These are phyloP conservation scores for Agelastica alni DNA, from an alignment of 2,888 invertebrate species.

Conservation along the genomic window DNA sequence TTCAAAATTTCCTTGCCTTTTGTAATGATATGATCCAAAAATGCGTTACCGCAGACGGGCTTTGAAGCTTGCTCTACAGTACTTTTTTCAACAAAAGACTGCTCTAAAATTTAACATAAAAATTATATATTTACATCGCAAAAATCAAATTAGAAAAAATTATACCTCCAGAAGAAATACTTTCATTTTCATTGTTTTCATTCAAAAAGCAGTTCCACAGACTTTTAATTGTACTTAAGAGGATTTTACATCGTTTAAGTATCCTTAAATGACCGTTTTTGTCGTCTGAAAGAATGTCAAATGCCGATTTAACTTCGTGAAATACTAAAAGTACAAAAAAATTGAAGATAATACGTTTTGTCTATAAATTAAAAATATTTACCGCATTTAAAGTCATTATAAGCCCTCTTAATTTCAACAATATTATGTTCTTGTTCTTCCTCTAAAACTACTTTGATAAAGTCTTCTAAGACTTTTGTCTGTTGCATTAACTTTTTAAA, in stretches of 20 bases:
- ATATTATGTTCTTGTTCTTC: conserved; percentile 32
- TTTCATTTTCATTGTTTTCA: conserved; percentile 23
- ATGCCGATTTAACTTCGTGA: conserved; percentile 42
- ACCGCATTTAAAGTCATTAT: conserved; percentile 38
- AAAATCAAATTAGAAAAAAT: no score
- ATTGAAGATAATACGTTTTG: not conserved
- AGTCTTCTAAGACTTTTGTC: conserved; percentile 37
- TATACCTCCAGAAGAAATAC: conserved; percentile 6
- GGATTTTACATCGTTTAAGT: conserved; percentile 47
- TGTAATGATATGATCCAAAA: conserved; percentile 43
- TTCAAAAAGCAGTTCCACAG: conserved; percentile 41
- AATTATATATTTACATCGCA: not conserved
- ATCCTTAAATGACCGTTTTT: conserved; percentile 36
- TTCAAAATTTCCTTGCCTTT: conserved; percentile 48
- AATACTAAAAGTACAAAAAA: conserved; percentile 41
- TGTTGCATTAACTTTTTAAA: conserved; percentile 36
- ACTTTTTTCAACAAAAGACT: not conserved
- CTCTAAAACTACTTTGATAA: conserved; percentile 33
- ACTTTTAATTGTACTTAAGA: conserved; percentile 40
- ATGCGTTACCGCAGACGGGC: conserved; percentile 28
- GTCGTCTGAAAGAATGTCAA: conserved; percentile 36
- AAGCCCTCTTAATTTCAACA: conserved; percentile 27
- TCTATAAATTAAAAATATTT: conserved; percentile 3
- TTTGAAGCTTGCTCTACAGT: conserved; percentile 1
- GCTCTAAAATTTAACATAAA: not conserved